A percentile compares a stretch with the other conserved stretches of the same genome.
These are phyloP conservation scores for Nephrotoma appendiculata DNA, from an alignment of 2,888 invertebrate genomes.

Conservation along the genomic window DNA sequence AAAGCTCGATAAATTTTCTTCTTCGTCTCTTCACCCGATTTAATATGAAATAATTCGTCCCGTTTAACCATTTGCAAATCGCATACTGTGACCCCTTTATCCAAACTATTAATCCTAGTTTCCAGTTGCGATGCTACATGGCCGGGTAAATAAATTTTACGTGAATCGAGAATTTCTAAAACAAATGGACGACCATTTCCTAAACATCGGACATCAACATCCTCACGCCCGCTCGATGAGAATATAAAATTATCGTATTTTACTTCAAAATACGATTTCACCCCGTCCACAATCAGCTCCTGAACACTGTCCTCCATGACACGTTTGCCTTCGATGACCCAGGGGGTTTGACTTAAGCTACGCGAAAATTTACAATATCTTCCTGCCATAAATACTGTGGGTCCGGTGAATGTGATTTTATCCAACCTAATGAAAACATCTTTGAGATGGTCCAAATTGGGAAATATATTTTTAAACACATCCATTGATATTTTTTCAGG, in stretches of 20 bases:
- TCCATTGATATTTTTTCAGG: conserved; percentile 35
- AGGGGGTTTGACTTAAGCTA: conserved; percentile 83
- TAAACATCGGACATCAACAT: conserved; percentile 90
- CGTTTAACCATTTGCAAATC: conserved; percentile 53
- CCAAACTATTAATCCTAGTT: conserved; percentile 38
- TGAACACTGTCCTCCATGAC: conserved; percentile 80
- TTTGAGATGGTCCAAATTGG: conserved; percentile 23
- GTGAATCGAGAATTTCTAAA: conserved; percentile 64
- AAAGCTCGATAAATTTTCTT: conserved; percentile 76
- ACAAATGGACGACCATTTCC: conserved; percentile 89
- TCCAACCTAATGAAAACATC: conserved; percentile 25
- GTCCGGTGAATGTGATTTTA: conserved; percentile 23
- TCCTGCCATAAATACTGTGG: conserved; percentile 29
- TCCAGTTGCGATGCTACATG: conserved; percentile 41
- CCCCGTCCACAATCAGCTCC: conserved; percentile 62
- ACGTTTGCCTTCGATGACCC: conserved; percentile 67
- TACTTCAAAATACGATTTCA: conserved; percentile 38
- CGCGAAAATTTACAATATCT: conserved; percentile 76
- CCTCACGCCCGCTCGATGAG: conserved; percentile 87
- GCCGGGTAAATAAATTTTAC: conserved; percentile 35
- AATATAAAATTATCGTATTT: conserved; percentile 41
- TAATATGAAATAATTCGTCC: conserved; percentile 51
- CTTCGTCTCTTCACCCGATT: conserved; percentile 78
- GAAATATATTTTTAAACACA: conserved; percentile 30
- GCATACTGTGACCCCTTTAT: conserved; percentile 40